These are phyloP conservation scores for Coendou prehensilis DNA, from an alignment of 2,797 vertebrate species.

Conservation along the genomic window DNA sequence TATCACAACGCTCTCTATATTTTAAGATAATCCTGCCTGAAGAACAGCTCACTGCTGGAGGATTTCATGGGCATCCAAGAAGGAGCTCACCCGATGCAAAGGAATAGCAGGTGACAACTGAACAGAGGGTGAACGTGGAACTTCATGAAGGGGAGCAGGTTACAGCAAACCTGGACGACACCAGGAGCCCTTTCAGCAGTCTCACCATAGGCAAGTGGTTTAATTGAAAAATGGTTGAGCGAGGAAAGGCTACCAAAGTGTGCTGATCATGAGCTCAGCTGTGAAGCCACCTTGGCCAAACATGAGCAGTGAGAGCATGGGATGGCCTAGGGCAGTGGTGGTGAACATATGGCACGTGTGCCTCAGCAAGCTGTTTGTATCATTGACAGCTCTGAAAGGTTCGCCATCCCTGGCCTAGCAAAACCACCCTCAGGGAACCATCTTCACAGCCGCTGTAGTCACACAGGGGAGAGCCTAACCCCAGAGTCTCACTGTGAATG, in stretches of 20 bases:
- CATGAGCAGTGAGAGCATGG: neutral
- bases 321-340: neutral
- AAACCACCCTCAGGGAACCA: neutral
- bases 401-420: neutral
- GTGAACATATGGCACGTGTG: neutral
- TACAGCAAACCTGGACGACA: neutral
- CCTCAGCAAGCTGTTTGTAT: neutral
- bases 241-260: neutral
- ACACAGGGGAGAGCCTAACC: neutral
- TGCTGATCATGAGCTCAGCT: neutral
- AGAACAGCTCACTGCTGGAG: neutral
- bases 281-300: neutral
- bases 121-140: neutral
- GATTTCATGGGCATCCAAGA: neutral
- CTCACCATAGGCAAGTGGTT: neutral
- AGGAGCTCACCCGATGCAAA: neutral
- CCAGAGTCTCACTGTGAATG: neutral
- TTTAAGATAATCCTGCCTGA: slow-evolving; percentile 12
- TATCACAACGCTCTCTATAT: neutral
- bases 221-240: neutral
- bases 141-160: neutral
- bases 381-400: neutral
- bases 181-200: neutral
- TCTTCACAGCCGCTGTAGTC: neutral
- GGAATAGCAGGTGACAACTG: neutral